These are phyloP conservation scores for Crocallis elinguaria DNA, from an alignment of 2,888 invertebrate species.

Conservation along the genomic window DNA sequence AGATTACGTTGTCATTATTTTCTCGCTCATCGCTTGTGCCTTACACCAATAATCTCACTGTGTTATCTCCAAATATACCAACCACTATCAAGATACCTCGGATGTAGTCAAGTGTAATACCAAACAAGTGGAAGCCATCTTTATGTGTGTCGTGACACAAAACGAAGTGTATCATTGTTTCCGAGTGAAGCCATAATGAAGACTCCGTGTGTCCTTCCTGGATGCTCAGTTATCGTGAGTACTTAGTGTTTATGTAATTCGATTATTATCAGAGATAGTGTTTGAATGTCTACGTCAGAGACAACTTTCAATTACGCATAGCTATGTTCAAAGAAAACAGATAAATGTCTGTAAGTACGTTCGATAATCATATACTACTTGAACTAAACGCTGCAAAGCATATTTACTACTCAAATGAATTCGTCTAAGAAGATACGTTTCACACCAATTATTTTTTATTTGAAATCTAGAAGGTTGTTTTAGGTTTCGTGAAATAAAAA, in stretches of 20 bases:
- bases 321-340: too few species aligned
- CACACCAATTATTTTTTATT: too few species aligned
- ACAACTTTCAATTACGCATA: too few species aligned
- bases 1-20: too few species aligned
- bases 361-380: too few species aligned
- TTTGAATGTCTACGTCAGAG: too few species aligned
- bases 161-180: neutral
- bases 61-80: constrained; percentile 58
- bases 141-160: constrained; percentile 2
- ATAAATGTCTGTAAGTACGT: too few species aligned
- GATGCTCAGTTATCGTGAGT: constrained; percentile 69
- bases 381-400: too few species aligned
- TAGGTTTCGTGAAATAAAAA: too few species aligned
- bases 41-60: constrained; percentile 45
- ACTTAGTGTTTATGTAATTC: constrained; percentile 6
- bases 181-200: constrained; percentile 50
- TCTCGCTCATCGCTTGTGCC: constrained; percentile 16
- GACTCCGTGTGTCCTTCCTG: constrained; percentile 65
- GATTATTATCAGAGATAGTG: neutral
- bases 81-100: constrained; percentile 24
- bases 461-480: too few species aligned
- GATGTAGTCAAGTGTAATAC: constrained; percentile 45
- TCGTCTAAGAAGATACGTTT: too few species aligned
- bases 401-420: too few species aligned
- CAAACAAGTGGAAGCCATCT: constrained; percentile 41